phyloP scores from a whole-genome alignment of 2,888 invertebrate species.

The Coelinius sp. region DNA sequence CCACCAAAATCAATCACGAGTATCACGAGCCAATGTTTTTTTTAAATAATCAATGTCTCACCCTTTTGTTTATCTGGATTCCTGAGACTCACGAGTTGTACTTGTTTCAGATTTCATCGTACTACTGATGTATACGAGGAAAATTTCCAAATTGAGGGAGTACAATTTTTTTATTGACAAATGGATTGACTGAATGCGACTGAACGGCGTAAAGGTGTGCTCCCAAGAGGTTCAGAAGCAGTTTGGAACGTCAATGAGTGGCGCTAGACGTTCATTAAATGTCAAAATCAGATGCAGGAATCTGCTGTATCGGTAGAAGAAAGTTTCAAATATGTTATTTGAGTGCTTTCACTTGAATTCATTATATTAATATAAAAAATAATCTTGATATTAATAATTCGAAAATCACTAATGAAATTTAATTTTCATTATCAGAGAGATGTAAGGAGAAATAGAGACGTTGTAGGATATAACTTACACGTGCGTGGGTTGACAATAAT shows the following conservation, averaged over 20 bases:
- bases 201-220: neutral
- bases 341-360: too few species aligned
- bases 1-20: constrained; percentile 7
- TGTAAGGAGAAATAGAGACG: neutral
- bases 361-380: too few species aligned
- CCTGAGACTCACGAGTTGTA: neutral
- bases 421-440: neutral
- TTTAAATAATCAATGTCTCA: neutral
- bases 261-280: neutral
- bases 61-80: neutral
- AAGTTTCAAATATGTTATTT: neutral
- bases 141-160: neutral
- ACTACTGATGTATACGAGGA: neutral
- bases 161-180: constrained; percentile 17
- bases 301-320: neutral
- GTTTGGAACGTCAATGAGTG: constrained; percentile 9
- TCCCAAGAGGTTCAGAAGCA: too few species aligned
- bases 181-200: neutral
- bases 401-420: too few species aligned
- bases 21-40: neutral
- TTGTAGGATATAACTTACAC: too few species aligned
- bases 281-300: neutral
- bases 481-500: neutral
- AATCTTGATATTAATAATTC: too few species aligned
- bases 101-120: neutral